Base-by-base conservation (phyloP, 2,888 invertebrate genomes). In the Serrognathus titanus region DNA sequence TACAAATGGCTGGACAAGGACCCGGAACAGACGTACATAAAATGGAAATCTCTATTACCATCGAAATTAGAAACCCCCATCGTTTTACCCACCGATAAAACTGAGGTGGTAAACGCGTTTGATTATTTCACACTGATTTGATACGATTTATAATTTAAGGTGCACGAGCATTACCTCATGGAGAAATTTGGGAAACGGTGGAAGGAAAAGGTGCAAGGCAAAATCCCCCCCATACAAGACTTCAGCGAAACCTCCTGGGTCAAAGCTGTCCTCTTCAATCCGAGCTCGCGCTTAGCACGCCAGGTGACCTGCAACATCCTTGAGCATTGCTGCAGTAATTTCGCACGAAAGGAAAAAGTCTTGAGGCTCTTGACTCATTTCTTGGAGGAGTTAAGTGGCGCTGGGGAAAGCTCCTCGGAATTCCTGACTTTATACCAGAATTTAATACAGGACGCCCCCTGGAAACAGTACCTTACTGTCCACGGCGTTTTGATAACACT, bases 361-460 rank as follows among this genome's bases (percentile, higher is more conserved):
- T 79, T 97, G 41, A 89, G 95, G 59, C 80, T 97, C 66, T 79
- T 97, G 41, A 96, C 96, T 0, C 87, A 89, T 67, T 97, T 92
- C 77, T 79, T 97, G 59, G 89, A 92, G 40, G 90, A 94, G 72
- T 83, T 97, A 3, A 90, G 92, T 1, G 81, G 83, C 2, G 92
- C 94, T 1, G 97, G 97, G 0, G 97, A 97, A 77, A 92, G 92
- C 52, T 92, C 95, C 60, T 89, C 91, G 4, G 97, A 97, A 75
- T 98, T 93, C 75, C 81, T 97, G 57, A 84, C 87, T 11, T 81
- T 97, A 0, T 97, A 94, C 76, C 90, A 94, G 73, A 88, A 85
- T 63, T 78, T 97, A 48, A 90, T 96, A 3, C 85, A 88, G 16
- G 90, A 92, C 65, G 85, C 88, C 1, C 94, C 95, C 6, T 97